Conservation (phyloP, 2,888 invertebrate species). For the Epirrhoe tristata region DNA sequence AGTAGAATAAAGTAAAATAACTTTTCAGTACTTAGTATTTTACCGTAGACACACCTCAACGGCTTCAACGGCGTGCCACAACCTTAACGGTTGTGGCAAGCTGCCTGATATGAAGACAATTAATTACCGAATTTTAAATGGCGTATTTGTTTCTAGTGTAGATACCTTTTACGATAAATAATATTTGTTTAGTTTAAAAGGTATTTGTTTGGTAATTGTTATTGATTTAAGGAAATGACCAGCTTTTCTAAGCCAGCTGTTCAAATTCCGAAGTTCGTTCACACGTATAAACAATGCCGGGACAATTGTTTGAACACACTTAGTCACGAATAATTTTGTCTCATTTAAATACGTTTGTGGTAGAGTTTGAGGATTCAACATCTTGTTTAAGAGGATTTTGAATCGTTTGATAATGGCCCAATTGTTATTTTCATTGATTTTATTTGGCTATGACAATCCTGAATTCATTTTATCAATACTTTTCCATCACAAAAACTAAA, state of each 20-base stretch:
- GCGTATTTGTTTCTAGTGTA: no score
- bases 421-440: conserved; percentile 6
- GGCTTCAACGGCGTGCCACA: no score
- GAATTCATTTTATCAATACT: no score
- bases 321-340: conserved; percentile 26
- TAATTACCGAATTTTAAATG: no score
- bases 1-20: no score
- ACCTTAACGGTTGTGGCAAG: no score
- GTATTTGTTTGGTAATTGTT: not conserved
- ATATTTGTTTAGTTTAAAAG: no score
- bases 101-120: no score
- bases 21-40: no score
- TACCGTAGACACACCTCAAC: no score
- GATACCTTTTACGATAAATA: no score
- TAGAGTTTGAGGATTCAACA: conserved; percentile 8
- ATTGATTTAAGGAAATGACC: conserved; percentile 1
- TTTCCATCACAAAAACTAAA: no score
- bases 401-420: conserved; percentile 1
- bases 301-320: conserved; percentile 31
- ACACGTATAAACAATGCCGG: conserved; percentile 25
- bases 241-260: conserved; percentile 10
- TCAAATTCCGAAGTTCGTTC: conserved; percentile 25
- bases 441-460: not conserved
- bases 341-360: conserved; percentile 28
- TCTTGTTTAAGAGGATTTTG: conserved; percentile 4